phyloP scores from a whole-genome alignment of 2,113 vertebrate genomes.

The Thalassarche chlororhynchos region DNA sequence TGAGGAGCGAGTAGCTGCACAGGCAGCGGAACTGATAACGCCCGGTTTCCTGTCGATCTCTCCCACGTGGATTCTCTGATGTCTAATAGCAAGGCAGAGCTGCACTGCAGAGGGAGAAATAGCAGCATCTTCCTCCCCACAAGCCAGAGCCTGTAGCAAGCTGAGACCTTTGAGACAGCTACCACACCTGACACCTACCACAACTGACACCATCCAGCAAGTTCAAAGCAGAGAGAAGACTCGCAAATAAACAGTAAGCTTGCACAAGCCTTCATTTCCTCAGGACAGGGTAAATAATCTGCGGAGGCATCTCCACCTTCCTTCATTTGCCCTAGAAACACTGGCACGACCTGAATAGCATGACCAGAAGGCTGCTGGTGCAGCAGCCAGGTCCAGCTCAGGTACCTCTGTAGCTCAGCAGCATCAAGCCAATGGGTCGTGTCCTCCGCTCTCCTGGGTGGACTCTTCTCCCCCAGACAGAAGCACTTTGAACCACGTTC shows the following conservation, averaged over 20 bases:
- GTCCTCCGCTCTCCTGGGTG: background rate
- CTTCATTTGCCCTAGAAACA: background rate
- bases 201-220: background rate
- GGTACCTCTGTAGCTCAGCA: background rate
- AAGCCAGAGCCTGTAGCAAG: background rate
- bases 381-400: background rate
- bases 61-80: slow-evolving; percentile 67
- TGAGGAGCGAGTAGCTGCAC: slow-evolving; percentile 56
- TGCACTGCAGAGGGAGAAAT: slow-evolving; percentile 49
- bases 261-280: slow-evolving; percentile 9
- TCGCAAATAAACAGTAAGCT: background rate
- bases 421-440: background rate
- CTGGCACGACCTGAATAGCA: background rate
- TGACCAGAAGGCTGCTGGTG: background rate
- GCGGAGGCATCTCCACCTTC: slow-evolving; percentile 2
- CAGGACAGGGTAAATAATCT: background rate
- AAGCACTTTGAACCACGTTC: fast-evolving
- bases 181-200: background rate
- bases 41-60: slow-evolving; percentile 67
- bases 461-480: background rate
- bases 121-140: background rate
- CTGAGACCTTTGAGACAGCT: background rate
- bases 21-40: slow-evolving; percentile 65
- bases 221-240: slow-evolving; percentile 1
- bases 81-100: slow-evolving; percentile 61